Evolutionary conservation across 2,888 invertebrate species (phyloP).

Genomic region (Lasioglossum vierecki): DNA sequence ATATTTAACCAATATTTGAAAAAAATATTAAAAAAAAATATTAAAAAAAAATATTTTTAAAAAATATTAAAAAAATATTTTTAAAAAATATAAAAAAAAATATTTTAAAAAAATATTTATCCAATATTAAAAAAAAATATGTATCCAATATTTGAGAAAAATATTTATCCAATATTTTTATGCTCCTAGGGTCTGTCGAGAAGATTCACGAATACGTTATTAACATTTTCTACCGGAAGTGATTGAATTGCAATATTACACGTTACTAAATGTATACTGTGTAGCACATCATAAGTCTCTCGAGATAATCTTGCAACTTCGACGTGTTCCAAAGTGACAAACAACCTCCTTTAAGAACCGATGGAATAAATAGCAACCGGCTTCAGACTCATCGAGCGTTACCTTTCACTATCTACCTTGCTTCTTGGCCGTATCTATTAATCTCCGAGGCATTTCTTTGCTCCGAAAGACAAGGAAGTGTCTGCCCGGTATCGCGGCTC

Average conservation of each 20-base stretch:
- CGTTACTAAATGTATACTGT: neutral
- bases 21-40: too few relatives aligned
- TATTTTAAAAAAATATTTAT: too few relatives aligned
- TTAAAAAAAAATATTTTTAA: too few relatives aligned
- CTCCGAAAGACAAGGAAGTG: neutral
- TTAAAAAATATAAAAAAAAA: too few relatives aligned
- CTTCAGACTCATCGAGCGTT: neutral
- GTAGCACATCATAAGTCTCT: neutral
- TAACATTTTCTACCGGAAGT: neutral
- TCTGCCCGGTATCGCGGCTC: neutral
- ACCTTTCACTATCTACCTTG: constrained; percentile 13
- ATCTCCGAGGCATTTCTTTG: neutral
- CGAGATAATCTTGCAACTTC: neutral
- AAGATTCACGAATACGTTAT: neutral
- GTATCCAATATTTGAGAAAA: too few relatives aligned
- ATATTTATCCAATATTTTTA: too few relatives aligned
- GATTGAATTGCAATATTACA: neutral
- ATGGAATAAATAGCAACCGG: neutral
- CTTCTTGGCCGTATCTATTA: constrained; percentile 3
- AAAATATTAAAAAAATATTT: too few relatives aligned
- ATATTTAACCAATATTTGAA: too few relatives aligned
- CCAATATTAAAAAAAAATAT: too few relatives aligned
- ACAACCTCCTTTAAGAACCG: neutral
- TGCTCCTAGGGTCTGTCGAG: neutral
- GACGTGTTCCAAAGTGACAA: neutral